Evolutionary conservation across 2,888 invertebrate species (phyloP), one percentile per base, ranked within the genome.

Genomic region (Cheilosia soror): DNA sequence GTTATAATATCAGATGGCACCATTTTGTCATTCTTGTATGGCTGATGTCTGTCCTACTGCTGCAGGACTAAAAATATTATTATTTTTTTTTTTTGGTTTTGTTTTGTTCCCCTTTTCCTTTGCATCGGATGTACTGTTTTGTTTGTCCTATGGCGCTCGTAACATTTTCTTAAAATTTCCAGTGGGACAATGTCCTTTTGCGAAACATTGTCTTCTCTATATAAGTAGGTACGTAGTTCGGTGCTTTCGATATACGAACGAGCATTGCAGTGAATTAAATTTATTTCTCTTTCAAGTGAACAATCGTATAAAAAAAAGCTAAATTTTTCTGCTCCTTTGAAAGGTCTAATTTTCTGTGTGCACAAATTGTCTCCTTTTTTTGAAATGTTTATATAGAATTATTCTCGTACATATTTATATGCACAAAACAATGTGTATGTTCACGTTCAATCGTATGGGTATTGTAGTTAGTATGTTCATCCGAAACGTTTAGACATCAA

Each of bases 1-100:
- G 82, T 72, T 83, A 72, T 73, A 57, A 73, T 78, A 78, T 83
- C 73, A 83, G 78, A 78, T 83, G 79, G 73, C 72, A 83, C 66
- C 62, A 78, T 83, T 82, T 78, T 82, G 72, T 78, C 83, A 78
- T 78, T 62, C 71, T 66, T 71, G 65, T 72, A 66, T 72, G 65
- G 65, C 47, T 72, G 82, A 66, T 78, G 72, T 72, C 71, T 82
- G 72, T 82, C 71, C 77, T 77, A 77, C 47, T 72, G 72, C 82
- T 62, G 44, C 72, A 68, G 82, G 82, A 72, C 66, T 62, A 33
- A 49, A 75, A 60, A 69, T 53, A 40, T 60, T 49, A 47, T n/a
- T 71, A 5, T 25, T 68, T 63, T 63, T 68, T 27, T 44, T 31
- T 68, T 55, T 31, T 42, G 11, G 1, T 49, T 42, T 53, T 42